phyloP scores from a whole-genome alignment of 2,113 vertebrate genomes.

The Bombycilla garrulus region DNA sequence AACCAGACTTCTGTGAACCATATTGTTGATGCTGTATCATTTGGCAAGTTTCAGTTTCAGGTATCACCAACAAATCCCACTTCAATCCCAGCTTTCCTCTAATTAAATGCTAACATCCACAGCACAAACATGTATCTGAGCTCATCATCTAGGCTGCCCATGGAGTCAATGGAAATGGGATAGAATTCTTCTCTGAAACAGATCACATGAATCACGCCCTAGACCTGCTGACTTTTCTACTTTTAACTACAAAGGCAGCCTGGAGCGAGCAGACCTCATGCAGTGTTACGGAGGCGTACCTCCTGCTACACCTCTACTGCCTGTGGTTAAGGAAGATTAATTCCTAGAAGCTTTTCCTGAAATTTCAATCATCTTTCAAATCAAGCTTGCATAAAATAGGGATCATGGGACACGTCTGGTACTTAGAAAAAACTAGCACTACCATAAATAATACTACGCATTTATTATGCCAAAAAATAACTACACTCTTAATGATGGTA shows the following conservation, averaged over 20 bases:
- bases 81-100: background rate
- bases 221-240: slow-evolving; percentile 41
- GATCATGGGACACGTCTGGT: background rate
- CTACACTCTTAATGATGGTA: background rate
- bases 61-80: background rate
- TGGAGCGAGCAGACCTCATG: background rate
- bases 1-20: background rate
- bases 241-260: slow-evolving; percentile 49
- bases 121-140: background rate
- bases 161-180: slow-evolving; percentile 5
- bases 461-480: background rate
- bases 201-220: background rate
- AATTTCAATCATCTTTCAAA: slow-evolving; percentile 13
- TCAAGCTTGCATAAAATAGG: background rate
- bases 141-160: background rate
- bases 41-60: slow-evolving; percentile 1
- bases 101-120: slow-evolving; percentile 18
- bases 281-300: background rate
- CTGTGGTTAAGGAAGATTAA: background rate
- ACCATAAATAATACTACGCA: background rate
- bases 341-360: slow-evolving; percentile 41
- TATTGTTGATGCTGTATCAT: background rate
- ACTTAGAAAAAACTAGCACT: background rate
- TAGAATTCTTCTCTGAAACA: slow-evolving; percentile 3
- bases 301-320: background rate